Percentiles rank a stretch among this genome's conserved stretches.
These are phyloP conservation scores for Nesidiocoris tenuis DNA, from an alignment of 2,888 invertebrate genomes.

Conservation along the genomic window DNA sequence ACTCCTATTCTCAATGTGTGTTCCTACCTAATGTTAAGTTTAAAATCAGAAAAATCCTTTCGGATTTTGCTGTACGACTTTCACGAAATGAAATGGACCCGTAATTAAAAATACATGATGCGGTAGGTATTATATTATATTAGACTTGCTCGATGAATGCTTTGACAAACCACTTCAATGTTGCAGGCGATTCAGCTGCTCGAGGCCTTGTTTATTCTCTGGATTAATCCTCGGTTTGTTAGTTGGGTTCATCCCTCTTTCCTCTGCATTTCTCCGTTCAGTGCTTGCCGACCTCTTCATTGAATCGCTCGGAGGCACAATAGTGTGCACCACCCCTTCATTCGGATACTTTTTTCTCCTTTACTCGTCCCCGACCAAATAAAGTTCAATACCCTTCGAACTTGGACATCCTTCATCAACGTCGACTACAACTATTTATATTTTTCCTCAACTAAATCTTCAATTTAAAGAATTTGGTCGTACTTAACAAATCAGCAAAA, in stretches of 20 bases:
- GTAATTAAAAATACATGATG: neutral
- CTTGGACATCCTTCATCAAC: neutral
- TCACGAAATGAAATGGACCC: no score
- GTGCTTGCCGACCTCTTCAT: neutral
- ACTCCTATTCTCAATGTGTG: no score
- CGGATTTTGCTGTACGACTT: no score
- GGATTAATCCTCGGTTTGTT: slow-evolving; percentile 16
- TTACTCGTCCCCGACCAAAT: neutral
- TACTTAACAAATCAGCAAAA: no score
- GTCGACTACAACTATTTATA: neutral
- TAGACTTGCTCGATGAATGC: neutral
- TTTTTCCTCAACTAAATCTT: no score
- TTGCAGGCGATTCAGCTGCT: slow-evolving; percentile 18
- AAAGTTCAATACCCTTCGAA: neutral
- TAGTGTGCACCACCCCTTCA: slow-evolving; percentile 21
- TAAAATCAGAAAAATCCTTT: no score
- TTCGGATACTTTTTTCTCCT: neutral
- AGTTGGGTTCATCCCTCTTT: neutral
- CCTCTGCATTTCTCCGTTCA: neutral
- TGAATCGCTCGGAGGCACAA: slow-evolving; percentile 10
- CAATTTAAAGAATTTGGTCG: no score
- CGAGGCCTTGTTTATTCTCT: slow-evolving; percentile 25
- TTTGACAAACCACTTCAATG: neutral
- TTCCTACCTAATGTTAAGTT: no score
- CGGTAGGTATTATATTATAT: no score